Evolutionary conservation across 2,888 invertebrate genomes (phyloP).

Genomic region (Lobophora halterata): DNA sequence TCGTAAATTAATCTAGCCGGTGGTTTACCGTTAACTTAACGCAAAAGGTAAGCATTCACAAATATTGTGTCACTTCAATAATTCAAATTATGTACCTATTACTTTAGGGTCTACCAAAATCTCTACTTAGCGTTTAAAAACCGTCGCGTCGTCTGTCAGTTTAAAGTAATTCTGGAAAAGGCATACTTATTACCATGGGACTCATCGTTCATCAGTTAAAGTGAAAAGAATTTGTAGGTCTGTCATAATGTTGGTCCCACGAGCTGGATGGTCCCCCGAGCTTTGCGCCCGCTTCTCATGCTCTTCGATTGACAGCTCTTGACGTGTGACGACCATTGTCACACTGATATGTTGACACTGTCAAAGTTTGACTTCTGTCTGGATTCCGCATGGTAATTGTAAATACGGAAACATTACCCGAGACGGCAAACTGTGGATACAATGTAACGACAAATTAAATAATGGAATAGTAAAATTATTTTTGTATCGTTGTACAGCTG

Average conservation of each 20-base stretch:
- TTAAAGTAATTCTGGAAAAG: constrained; percentile 12
- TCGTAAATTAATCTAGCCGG: constrained; percentile 55
- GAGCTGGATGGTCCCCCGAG: constrained; percentile 45
- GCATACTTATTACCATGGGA: constrained; percentile 49
- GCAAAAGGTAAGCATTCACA: not conserved
- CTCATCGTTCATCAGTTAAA: constrained; percentile 60
- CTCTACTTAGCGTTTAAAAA: too few species aligned
- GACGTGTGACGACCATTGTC: constrained; percentile 77
- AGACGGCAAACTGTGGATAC: constrained; percentile 43
- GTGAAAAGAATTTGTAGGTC: constrained; percentile 53
- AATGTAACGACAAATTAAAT: constrained; percentile 78
- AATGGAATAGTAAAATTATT: constrained; percentile 69
- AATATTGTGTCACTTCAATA: too few species aligned
- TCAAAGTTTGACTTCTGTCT: constrained; percentile 77
- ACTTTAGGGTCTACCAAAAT: too few species aligned
- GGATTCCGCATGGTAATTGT: constrained; percentile 70
- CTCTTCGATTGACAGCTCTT: constrained; percentile 67
- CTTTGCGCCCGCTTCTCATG: constrained; percentile 68
- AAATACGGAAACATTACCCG: constrained; percentile 76
- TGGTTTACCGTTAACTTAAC: constrained; percentile 17
- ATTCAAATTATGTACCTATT: too few species aligned
- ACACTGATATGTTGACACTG: constrained; percentile 76
- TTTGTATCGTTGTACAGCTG: constrained; percentile 59
- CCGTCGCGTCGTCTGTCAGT: too few species aligned
- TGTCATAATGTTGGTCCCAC: constrained; percentile 51